Evolutionary conservation across 2,113 vertebrate genomes (phyloP).

Genomic region (Clarias magur): DNA sequence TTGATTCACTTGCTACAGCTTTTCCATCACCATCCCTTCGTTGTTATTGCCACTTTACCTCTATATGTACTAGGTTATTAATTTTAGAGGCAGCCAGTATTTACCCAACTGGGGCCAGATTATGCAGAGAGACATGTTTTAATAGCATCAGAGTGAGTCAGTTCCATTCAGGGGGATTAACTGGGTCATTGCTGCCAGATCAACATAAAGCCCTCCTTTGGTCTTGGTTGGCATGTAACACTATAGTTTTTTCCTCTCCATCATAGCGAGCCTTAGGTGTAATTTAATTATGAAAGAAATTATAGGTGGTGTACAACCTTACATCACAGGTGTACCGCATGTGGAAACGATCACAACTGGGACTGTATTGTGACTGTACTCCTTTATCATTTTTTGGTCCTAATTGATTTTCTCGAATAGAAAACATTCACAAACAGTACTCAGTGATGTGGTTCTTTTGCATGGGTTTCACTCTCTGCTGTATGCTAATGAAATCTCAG

Average conservation of each 20-base stretch:
- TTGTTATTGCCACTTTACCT: neutral
- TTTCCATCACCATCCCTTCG: neutral
- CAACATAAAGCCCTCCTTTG: slow-evolving; percentile 12
- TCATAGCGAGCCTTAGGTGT: neutral
- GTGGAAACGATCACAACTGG: neutral
- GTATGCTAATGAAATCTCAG: neutral
- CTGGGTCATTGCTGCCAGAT: slow-evolving; percentile 16
- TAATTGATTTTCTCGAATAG: neutral
- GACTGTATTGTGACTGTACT: neutral
- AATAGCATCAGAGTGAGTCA: slow-evolving; percentile 33
- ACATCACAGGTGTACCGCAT: neutral
- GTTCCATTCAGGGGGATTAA: slow-evolving; percentile 28
- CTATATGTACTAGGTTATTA: neutral
- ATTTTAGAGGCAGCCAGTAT: slow-evolving; percentile 12
- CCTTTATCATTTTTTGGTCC: neutral
- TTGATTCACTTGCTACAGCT: neutral
- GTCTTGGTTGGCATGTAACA: neutral
- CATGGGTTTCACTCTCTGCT: neutral
- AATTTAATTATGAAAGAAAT: neutral
- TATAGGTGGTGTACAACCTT: neutral
- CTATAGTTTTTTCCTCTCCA: neutral
- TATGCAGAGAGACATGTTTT: slow-evolving; percentile 35
- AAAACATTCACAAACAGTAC: neutral
- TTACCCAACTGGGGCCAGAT: slow-evolving; percentile 2
- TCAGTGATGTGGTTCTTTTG: neutral